Conservation (phyloP, 1,140 invertebrate species). For the Lutraria rhynchaena region DNA sequence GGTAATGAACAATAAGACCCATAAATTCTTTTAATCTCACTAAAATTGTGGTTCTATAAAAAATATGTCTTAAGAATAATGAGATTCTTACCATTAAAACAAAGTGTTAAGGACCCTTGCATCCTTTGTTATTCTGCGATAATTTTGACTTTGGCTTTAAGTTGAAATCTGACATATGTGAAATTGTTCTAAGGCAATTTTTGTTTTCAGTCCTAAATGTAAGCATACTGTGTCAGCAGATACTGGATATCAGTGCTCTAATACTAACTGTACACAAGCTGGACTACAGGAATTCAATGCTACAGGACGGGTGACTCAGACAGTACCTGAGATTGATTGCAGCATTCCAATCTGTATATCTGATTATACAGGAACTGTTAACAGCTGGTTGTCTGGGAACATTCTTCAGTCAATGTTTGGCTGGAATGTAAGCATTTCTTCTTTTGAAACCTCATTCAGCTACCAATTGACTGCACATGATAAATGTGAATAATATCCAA, state of each 20-base stretch:
- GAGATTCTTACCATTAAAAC: no score
- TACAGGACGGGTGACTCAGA: slow-evolving; percentile 24
- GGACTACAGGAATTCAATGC: slow-evolving; percentile 54
- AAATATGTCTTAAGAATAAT: no score
- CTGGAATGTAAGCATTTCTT: slow-evolving; percentile 21
- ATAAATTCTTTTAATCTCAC: no score
- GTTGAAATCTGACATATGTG: neutral
- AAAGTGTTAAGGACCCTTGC: no score
- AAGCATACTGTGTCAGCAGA: slow-evolving; percentile 60
- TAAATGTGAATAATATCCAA: no score
- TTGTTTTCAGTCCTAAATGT: slow-evolving; percentile 68
- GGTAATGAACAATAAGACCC: no score
- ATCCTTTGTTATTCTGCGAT: no score
- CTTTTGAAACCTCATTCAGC: no score
- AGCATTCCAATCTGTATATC: slow-evolving; percentile 65
- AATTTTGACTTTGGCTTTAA: neutral
- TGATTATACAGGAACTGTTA: slow-evolving; percentile 72
- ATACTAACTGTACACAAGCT: slow-evolving; percentile 64
- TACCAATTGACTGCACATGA: no score
- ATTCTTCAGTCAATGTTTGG: slow-evolving; percentile 22
- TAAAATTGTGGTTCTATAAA: no score
- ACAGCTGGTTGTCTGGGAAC: slow-evolving; percentile 25
- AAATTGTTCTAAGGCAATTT: neutral
- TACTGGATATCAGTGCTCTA: slow-evolving; percentile 64
- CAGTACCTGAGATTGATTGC: slow-evolving; percentile 60